phyloP scores from a whole-genome alignment of 1,140 invertebrate genomes.

The Caerostris darwini region DNA sequence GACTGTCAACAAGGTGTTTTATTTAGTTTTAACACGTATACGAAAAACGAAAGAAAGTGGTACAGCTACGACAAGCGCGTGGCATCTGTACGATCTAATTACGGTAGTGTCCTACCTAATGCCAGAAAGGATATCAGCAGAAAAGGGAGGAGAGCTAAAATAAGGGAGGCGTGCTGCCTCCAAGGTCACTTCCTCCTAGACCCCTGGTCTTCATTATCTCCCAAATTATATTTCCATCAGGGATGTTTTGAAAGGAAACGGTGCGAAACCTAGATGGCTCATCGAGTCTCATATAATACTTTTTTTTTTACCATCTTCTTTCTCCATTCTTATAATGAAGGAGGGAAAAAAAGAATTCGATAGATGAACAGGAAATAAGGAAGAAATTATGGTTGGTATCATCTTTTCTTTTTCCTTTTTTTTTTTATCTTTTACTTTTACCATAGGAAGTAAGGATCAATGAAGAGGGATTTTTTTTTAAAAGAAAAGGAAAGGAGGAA shows the following conservation, averaged over 20 bases:
- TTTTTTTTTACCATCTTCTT: background rate
- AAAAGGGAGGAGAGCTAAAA: background rate
- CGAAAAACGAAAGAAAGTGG: background rate
- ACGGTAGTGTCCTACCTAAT: background rate
- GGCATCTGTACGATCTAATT: background rate
- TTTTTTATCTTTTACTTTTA: background rate
- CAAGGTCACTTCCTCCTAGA: slow-evolving; percentile 30
- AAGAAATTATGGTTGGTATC: background rate
- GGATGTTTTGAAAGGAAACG: slow-evolving; percentile 52
- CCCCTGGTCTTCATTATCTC: background rate
- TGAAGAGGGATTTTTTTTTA: background rate
- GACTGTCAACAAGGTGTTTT: background rate
- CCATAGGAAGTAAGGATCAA: background rate
- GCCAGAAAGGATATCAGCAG: background rate
- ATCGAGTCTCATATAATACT: background rate
- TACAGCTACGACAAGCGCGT: background rate
- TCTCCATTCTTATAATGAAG: background rate
- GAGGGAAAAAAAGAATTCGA: background rate
- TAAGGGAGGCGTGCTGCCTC: background rate
- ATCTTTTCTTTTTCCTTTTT: background rate
- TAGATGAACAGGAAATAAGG: background rate
- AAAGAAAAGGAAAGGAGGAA: background rate
- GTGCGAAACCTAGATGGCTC: background rate
- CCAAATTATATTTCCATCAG: slow-evolving; percentile 20
- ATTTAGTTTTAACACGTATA: background rate